Base-by-base conservation (phyloP, 2,113 vertebrate genomes). In the Ramphastos sulfuratus region DNA sequence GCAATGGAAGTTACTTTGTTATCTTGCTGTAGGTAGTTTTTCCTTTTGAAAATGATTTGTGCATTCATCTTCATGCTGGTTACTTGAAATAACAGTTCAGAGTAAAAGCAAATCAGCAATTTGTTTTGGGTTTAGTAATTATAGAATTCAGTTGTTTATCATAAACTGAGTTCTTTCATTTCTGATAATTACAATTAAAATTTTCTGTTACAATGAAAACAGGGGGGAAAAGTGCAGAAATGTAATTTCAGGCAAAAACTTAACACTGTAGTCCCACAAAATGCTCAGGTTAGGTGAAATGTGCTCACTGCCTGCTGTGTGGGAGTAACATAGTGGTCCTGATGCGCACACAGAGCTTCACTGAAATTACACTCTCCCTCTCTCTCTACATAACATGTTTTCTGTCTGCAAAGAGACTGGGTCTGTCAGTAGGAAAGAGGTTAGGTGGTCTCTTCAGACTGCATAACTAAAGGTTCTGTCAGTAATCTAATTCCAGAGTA, bases 251-350 rank as follows among this genome's bases (percentile, higher is more conserved):
- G 66, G 33, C 24, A 48, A 65, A 82, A 72, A 23, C 13, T 35
- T 6, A 60, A 10, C 31, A 59, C 66, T 78, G 30, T 30, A 50
- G 1, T 55, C 24, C 48, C 69, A 9, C 12, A 14, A 21, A 55
- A 86, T 44, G 27, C 24, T 61, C 20, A 59, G 15, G 18, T 63
- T 64, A 16, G 59, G 56, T 76, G 74, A 84, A 76, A 37, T 1
- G 5, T 19, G 15, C 5, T 56, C 18, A 3, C 35, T 80, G 56
- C 1, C 6, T 71, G 65, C 19, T 67, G 15, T 31, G 10, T 37
- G 42, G 0, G 5, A 24, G n/a, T 12, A 39, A 46, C 8, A 1
- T 0, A 30, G 23, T 2, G 4, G 25, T 44, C 66, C 63, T 75
- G 28, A 18, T 61, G 58, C 17, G 7, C 46, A 17, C 23, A 4